Evolutionary conservation across 2,113 vertebrate species (phyloP).

Genomic region (Cebus imitator): DNA sequence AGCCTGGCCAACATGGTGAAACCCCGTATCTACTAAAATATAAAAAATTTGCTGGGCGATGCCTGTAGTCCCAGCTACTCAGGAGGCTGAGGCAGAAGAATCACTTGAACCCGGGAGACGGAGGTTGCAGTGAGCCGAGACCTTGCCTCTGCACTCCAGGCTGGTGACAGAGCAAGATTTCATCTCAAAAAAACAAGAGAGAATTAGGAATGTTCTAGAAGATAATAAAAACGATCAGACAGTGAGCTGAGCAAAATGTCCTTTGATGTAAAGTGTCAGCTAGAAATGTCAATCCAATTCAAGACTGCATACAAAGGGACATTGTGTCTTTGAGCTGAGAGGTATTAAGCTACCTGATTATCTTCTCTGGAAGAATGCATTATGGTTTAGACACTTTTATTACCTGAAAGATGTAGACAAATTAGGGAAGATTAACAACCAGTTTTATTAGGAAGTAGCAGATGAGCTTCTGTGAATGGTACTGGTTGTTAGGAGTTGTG

Average conservation of each 20-base stretch:
- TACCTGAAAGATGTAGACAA: slow-evolving; percentile 66
- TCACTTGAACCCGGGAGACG: too few species aligned
- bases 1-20: too few species aligned
- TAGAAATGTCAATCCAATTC: slow-evolving; percentile 70
- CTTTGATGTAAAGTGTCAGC: slow-evolving; percentile 61
- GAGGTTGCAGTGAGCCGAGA: too few species aligned
- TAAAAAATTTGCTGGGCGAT: too few species aligned
- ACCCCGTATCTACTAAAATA: too few species aligned
- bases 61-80: too few species aligned
- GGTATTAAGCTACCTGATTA: slow-evolving; percentile 65
- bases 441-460: slow-evolving; percentile 64
- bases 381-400: slow-evolving; percentile 68
- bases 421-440: slow-evolving; percentile 64
- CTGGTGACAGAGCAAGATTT: too few species aligned
- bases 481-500: slow-evolving; percentile 53
- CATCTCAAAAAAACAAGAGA: background rate
- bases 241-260: slow-evolving; percentile 50
- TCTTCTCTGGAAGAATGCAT: slow-evolving; percentile 66
- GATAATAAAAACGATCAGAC: slow-evolving; percentile 51
- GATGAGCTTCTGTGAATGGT: slow-evolving; percentile 53
- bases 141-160: too few species aligned
- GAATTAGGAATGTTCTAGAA: slow-evolving; percentile 58
- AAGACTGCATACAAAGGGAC: slow-evolving; percentile 57
- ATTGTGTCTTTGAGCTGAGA: slow-evolving; percentile 50
- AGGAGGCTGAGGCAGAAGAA: too few species aligned